Conservation (phyloP, 1,140 invertebrate genomes). For the Cardiocondyla obscurior region DNA sequence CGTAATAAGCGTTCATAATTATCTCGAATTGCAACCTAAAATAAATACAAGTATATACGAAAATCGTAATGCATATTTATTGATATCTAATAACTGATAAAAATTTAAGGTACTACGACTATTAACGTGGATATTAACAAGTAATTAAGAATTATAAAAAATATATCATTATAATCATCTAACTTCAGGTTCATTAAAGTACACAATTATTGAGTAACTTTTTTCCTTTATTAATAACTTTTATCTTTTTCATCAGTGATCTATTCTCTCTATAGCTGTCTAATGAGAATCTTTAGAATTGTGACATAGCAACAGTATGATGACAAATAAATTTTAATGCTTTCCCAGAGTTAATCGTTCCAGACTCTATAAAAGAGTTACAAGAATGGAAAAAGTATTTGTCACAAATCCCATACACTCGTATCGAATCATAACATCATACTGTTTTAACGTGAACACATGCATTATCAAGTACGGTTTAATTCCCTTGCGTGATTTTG, state of each 20-base stretch:
- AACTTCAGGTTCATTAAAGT: conserved; percentile 31
- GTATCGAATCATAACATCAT: conserved; percentile 16
- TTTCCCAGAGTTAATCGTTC: conserved; percentile 8
- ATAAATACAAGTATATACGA: conserved; percentile 11
- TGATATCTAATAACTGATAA: conserved; percentile 3
- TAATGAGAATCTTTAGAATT: conserved; percentile 69
- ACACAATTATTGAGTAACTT: conserved; percentile 31
- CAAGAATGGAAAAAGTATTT: conserved; percentile 42
- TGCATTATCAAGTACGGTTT: conserved; percentile 11
- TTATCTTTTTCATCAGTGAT: conserved; percentile 23
- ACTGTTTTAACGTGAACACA: conserved; percentile 30
- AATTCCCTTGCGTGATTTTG: conserved; percentile 51
- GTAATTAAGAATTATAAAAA: conserved; percentile 16
- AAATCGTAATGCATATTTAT: background rate
- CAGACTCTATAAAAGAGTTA: conserved; percentile 47
- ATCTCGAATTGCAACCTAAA: conserved; percentile 7
- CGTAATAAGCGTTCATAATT: conserved; percentile 8
- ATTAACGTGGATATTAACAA: background rate
- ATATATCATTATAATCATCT: background rate
- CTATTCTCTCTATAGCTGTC: conserved; percentile 45
- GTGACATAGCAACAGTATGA: conserved; percentile 58
- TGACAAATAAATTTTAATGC: conserved; percentile 42
- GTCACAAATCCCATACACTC: conserved; percentile 20
- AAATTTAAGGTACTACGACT: background rate
- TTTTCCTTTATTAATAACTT: conserved; percentile 64